phyloP scores from a whole-genome alignment of 2,113 vertebrate genomes.

The Corvus hawaiiensis region DNA sequence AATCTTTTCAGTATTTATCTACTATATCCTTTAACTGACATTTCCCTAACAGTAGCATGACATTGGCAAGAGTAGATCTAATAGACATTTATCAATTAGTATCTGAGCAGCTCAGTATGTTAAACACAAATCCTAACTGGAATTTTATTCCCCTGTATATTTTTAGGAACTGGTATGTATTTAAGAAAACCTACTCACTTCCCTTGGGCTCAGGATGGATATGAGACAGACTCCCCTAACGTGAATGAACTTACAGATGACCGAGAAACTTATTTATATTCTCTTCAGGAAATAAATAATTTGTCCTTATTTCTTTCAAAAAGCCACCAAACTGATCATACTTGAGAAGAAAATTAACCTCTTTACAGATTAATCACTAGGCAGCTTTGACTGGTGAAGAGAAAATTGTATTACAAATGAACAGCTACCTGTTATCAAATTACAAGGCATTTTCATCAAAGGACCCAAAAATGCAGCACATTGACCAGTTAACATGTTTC shows the following conservation, averaged over 20 bases:
- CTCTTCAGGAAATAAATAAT: background rate
- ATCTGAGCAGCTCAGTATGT: background rate
- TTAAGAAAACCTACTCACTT: background rate
- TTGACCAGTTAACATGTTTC: slow-evolving; percentile 64
- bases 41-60: background rate
- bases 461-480: slow-evolving; percentile 40
- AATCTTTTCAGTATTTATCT: background rate
- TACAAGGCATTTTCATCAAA: slow-evolving; percentile 73
- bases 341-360: slow-evolving; percentile 38
- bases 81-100: background rate
- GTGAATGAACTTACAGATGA: background rate
- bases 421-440: slow-evolving; percentile 69
- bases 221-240: background rate
- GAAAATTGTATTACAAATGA: slow-evolving; percentile 64
- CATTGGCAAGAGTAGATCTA: background rate
- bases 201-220: background rate
- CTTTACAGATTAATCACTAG: slow-evolving; percentile 52
- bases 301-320: background rate
- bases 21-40: background rate
- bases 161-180: background rate
- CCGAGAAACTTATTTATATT: background rate
- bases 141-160: background rate
- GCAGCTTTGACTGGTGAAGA: slow-evolving; percentile 45
- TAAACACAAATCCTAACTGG: background rate
- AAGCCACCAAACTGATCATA: slow-evolving; percentile 1